Percentiles rank a stretch among this genome's conserved stretches.
phyloP scores from a whole-genome alignment of 1,140 invertebrate species.

The Macrotrachela quadricornifera region DNA sequence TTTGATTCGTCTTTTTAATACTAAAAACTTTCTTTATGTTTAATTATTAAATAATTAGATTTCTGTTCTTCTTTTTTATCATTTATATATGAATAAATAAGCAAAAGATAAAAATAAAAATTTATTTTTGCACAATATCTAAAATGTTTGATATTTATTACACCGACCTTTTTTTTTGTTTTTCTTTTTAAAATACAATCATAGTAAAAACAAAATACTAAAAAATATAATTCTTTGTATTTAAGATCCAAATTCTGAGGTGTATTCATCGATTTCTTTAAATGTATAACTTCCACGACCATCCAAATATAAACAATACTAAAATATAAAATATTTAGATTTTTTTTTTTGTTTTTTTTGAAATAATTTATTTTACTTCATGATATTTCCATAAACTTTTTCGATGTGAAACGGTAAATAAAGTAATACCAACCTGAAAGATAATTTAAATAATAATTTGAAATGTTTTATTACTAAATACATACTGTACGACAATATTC shows the following conservation, averaged over 20 bases:
- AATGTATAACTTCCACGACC: conserved; percentile 69
- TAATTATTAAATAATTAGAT: too few relatives aligned
- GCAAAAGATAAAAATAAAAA: too few relatives aligned
- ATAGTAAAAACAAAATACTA: too few relatives aligned
- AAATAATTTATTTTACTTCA: conserved; percentile 39
- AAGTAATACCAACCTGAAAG: conserved; percentile 57
- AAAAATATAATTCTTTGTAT: background rate
- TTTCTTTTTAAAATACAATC: too few relatives aligned
- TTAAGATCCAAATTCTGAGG: conserved; percentile 73
- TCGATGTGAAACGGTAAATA: conserved; percentile 88
- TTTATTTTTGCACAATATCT: too few relatives aligned
- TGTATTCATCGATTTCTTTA: conserved; percentile 56
- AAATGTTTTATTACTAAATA: background rate
- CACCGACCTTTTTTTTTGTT: too few relatives aligned
- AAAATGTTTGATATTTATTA: too few relatives aligned
- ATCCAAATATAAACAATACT: conserved; percentile 80
- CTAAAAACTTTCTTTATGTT: too few relatives aligned
- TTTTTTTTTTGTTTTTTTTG: background rate
- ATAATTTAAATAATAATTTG: background rate
- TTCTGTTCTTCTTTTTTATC: too few relatives aligned
- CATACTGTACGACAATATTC: conserved; percentile 50
- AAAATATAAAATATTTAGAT: conserved; percentile 19
- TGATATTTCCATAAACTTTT: conserved; percentile 89
- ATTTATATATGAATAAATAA: too few relatives aligned
- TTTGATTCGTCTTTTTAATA: too few relatives aligned